Evolutionary conservation across 1,140 invertebrate genomes (phyloP), one percentile per base, ranked within the genome.

Genomic region (Lerema accius): DNA sequence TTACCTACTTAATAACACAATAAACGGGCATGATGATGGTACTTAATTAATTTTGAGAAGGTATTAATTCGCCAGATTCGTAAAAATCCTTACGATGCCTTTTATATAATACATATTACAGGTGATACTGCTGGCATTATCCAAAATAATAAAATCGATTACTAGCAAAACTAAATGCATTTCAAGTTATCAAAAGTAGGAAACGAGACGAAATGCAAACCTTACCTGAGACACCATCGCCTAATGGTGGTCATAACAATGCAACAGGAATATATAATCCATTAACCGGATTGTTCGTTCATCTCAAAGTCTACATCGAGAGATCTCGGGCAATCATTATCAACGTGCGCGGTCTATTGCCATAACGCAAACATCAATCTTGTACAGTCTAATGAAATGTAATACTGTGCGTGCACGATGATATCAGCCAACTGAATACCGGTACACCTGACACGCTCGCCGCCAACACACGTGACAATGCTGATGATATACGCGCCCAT

Each of bases 401-500:
- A 79, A 79, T 75, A 56, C 51, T 56, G 39, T 56, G 51, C 51
- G 60, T 69, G 53, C 56, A 72, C 63, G 48, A 71, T 65, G 63
- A 64, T 67, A 69, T 66, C 66, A 16, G 42, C 49, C 37, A 59
- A 61, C 62, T 61, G 63, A 65, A 68, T 74, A 61, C 55, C 45
- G 43, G 56, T 56, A 56, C 40, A 56, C 53, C 39, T 56, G 51
- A 56, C 55, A 63, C 67, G 61, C 51, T 64, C 28, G 65, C 65
- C 63, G 61, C 60, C 68, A 66, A 65, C 63, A 63, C 63, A 66
- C 79, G 79, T 80, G 77, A 73, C 65, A 49, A 63, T 61, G 72
- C 75, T 78, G 77, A 78, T 80, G 80, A 80, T 71, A 68, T 61
- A 65, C 53, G 63, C 67, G 49, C 60, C 70, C 63, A 81, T 83